Base-by-base conservation (phyloP, 2,888 invertebrate species). In the Plagodis pulveraria region DNA sequence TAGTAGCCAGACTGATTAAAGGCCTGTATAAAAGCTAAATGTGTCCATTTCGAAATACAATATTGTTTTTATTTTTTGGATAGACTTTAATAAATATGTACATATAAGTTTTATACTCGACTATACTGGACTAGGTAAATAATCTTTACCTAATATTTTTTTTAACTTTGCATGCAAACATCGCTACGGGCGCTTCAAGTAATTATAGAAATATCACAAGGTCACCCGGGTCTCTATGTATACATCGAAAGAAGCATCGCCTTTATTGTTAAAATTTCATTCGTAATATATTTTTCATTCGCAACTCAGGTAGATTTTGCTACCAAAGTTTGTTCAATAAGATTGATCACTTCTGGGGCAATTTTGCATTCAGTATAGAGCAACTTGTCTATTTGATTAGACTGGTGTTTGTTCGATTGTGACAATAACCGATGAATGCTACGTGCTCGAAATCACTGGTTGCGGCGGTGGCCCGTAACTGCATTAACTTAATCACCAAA, bases 401-500 rank as follows among this genome's bases (percentile, higher is more conserved):
- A 50, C 48, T 58, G 55, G 55, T 62, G 62, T 70, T 70, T 63
- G 63, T 64, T 66, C 66, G 61, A 63, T 65, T 69, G 65, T 55
- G 67, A 67, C 69, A 71, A 69, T 70, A 70, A 73, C 74, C 69
- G 22, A 22, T 22, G 22, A 74, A 75, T 68, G 69, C 69, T 64
- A 76, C 74, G 73, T 76, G 70, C 67, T 58, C 64, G 69, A 73
- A 78, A 78, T 80, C 74, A 70, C 70, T 65, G 70, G 64, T 65
- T 54, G 69, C 53, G 56, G 67, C 70, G 69, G 71, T 62, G 65
- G 67, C 72, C 76, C 22, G 72, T 79, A 79, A 83, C 80, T 77
- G 76, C 77, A 87, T 87, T 86, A 87, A 78, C 81, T 82, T 86
- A 87, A 87, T 88, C 81, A 83, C 82, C 72, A 81, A 76, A 82